Percentiles rank a stretch among this genome's conserved stretches.
Evolutionary conservation across 2,888 invertebrate species (phyloP).

Genomic region (Trichogramma evanescens): DNA sequence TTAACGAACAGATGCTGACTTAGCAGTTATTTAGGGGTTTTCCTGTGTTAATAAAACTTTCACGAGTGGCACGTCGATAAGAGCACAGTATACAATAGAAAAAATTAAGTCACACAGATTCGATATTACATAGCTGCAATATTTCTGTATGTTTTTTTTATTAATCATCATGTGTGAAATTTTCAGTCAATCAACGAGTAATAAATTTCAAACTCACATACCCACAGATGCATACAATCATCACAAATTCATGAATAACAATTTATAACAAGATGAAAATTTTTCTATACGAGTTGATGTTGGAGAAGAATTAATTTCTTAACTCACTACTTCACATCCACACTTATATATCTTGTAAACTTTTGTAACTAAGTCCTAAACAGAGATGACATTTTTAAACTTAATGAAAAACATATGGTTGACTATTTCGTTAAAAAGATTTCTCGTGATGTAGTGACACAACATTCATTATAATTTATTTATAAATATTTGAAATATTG

Average conservation of each 20-base stretch:
- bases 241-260: no score
- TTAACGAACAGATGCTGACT: constrained; percentile 11
- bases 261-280: not conserved
- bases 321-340: constrained; percentile 3
- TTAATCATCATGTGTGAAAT: not conserved
- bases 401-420: constrained; percentile 8
- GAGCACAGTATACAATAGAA: constrained; percentile 21
- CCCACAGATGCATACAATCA: no score
- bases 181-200: not conserved
- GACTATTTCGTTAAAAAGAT: constrained; percentile 19
- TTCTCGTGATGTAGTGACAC: constrained; percentile 8
- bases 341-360: constrained; percentile 2
- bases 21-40: constrained; percentile 10
- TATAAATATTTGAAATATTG: not conserved
- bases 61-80: constrained; percentile 22
- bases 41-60: constrained; percentile 15
- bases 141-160: not conserved
- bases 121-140: not conserved
- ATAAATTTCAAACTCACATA: no score
- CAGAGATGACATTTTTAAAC: constrained; percentile 1
- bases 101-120: constrained; percentile 21
- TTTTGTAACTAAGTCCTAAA: not conserved
- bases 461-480: not conserved
- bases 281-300: not conserved
- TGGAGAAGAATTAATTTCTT: not conserved